These are phyloP conservation scores for Isurus oxyrinchus DNA, from an alignment of 2,113 vertebrate genomes.

Conservation along the genomic window DNA sequence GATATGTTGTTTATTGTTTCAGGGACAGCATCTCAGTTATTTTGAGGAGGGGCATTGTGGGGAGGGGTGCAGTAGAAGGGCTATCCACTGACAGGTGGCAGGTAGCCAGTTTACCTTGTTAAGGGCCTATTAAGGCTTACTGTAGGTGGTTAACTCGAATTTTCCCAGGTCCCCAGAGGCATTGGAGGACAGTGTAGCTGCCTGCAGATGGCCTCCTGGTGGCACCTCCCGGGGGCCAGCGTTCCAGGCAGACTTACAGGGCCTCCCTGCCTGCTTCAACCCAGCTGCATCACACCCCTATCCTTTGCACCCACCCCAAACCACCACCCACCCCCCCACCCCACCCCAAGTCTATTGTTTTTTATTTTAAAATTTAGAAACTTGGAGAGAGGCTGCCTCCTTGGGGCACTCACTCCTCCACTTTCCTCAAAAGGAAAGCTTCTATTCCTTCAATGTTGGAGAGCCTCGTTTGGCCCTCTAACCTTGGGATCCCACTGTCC, in stretches of 20 bases:
- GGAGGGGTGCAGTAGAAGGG: too few species aligned
- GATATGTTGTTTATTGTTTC: background rate
- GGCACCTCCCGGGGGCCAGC: background rate
- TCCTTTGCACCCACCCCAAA: too few species aligned
- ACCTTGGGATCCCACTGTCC: background rate
- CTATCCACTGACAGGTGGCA: background rate
- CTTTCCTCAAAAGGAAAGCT: background rate
- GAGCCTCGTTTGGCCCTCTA: background rate
- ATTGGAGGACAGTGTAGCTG: background rate
- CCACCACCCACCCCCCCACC: too few species aligned
- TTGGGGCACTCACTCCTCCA: background rate
- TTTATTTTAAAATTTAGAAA: too few species aligned
- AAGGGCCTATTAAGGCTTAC: background rate
- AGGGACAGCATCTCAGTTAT: background rate
- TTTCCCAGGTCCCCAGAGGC: background rate
- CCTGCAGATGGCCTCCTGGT: background rate
- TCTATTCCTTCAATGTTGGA: too few species aligned
- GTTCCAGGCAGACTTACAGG: too few species aligned
- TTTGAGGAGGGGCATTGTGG: background rate
- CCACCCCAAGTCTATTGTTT: too few species aligned
- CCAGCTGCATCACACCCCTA: too few species aligned
- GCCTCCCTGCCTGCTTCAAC: too few species aligned
- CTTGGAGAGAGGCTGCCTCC: too few species aligned
- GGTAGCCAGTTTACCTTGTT: too few species aligned
- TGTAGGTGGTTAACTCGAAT: too few species aligned